Evolutionary conservation across 2,888 invertebrate species (phyloP), one percentile per base, ranked within the genome.

Genomic region (Nowickia ferox): DNA sequence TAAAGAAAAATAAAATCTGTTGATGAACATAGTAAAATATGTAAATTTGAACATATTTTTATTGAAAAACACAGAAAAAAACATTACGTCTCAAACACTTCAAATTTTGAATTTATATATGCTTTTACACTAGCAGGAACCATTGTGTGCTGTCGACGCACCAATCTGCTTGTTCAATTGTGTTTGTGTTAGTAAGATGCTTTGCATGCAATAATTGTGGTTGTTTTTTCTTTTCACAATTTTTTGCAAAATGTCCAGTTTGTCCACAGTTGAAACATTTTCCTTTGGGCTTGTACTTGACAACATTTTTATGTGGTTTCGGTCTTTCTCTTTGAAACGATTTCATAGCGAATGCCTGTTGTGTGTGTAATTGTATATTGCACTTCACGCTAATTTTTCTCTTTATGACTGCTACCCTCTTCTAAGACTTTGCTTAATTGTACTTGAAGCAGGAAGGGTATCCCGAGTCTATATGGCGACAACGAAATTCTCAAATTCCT

Each of bases 401-500:
- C 75, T 55, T 68, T 61, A 8, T 68, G 65, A 17, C 61, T 30
- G 48, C 71, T 68, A 3, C 74, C 66, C 55, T 86, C 81, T 82
- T 83, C 83, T 17, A 83, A 44, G 17, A 80, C 51, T 83, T 38
- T 61, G 48, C 48, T 66, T 79, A 42, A 76, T 38, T 30, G 66
- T 57, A n/a, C 19, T 40, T 42, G 79, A 65, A 11, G 9, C 10
- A 19, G 77, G 79, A 22, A 83, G 71, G 19, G 8, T 72, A 68
- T 86, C 86, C 1, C 84, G 75, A 19, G 81, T 78, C 53, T 84
- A 81, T 19, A 84, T 75, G 10, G 80, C 80, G 22, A 84, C 72
- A 48, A 74, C 68, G 51, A 84, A 78, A 53, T 78, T 66, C 40
- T 84, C 75, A 48, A 71, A 84, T 15, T 80, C 71, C 46, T 65